These are phyloP conservation scores for Elymnias hypermnestra DNA, from an alignment of 1,140 invertebrate genomes.

Conservation along the genomic window DNA sequence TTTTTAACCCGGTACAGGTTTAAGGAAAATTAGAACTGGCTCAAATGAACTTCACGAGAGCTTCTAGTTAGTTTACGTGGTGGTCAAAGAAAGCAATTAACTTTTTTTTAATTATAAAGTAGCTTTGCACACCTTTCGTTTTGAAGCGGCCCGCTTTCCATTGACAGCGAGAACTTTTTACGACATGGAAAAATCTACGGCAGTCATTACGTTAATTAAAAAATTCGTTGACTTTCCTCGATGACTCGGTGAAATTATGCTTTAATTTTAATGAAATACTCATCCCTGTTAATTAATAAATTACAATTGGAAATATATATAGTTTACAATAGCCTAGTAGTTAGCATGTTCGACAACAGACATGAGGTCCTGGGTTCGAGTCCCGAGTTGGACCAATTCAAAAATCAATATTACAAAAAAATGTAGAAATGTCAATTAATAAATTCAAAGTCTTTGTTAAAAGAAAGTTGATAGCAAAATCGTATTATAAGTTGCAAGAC, in stretches of 20 bases:
- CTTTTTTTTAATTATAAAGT: conserved; percentile 15
- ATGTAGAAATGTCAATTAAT: too few species aligned
- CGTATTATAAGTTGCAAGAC: too few species aligned
- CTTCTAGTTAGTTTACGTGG: conserved; percentile 18
- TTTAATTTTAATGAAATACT: neutral
- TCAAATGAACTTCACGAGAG: conserved; percentile 10
- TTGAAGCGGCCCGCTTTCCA: conserved; percentile 1
- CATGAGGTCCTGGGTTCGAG: too few species aligned
- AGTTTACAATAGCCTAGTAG: too few species aligned
- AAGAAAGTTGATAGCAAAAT: too few species aligned
- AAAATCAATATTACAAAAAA: too few species aligned
- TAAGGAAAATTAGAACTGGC: conserved; percentile 36
- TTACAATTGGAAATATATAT: too few species aligned
- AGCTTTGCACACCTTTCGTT: conserved; percentile 7
- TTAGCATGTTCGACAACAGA: too few species aligned
- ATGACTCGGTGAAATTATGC: conserved; percentile 2
- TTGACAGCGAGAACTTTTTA: conserved; percentile 6
- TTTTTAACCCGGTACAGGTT: conserved; percentile 34
- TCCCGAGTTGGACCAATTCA: too few species aligned
- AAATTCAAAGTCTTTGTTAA: too few species aligned
- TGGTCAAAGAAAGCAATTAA: conserved; percentile 19
- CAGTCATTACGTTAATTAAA: conserved; percentile 7
- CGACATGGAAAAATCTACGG: conserved; percentile 3
- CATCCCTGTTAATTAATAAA: neutral
- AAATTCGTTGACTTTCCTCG: conserved; percentile 2